phyloP scores from a whole-genome alignment of 2,113 vertebrate genomes.

The Cephalopterus ornatus region DNA sequence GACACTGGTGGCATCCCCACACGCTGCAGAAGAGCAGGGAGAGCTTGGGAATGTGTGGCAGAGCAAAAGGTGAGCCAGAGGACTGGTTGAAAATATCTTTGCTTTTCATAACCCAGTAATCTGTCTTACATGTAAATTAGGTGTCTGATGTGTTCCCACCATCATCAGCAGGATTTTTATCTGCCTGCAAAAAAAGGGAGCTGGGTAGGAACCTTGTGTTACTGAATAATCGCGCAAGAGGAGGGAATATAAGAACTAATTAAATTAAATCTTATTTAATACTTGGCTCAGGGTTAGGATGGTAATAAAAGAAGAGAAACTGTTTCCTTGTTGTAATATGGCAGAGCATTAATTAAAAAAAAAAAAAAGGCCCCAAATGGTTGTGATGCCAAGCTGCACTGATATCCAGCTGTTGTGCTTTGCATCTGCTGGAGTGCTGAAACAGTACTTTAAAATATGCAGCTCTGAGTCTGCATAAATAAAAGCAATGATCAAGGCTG shows the following conservation, averaged over 20 bases:
- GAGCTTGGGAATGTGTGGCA: background rate
- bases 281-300: background rate
- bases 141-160: constrained; percentile 9
- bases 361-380: background rate
- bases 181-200: constrained; percentile 24
- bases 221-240: constrained; percentile 1
- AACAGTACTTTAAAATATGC: background rate
- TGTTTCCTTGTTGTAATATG: constrained; percentile 42
- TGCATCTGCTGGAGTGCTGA: background rate
- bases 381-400: constrained; percentile 3
- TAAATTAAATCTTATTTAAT: constrained; percentile 48
- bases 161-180: constrained; percentile 61
- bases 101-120: background rate
- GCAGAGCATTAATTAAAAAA: background rate
- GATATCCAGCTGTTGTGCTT: constrained; percentile 40
- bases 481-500: background rate
- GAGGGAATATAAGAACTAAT: constrained; percentile 14
- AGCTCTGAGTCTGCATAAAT: background rate
- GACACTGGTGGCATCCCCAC: background rate
- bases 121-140: background rate
- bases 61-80: background rate
- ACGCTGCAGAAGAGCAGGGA: rapidly evolving
- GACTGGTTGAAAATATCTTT: background rate
- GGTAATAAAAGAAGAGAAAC: constrained; percentile 43
- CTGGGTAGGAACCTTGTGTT: background rate